phyloP scores from a whole-genome alignment of 2,797 vertebrate genomes.

The Gadopsis bispinosus region DNA sequence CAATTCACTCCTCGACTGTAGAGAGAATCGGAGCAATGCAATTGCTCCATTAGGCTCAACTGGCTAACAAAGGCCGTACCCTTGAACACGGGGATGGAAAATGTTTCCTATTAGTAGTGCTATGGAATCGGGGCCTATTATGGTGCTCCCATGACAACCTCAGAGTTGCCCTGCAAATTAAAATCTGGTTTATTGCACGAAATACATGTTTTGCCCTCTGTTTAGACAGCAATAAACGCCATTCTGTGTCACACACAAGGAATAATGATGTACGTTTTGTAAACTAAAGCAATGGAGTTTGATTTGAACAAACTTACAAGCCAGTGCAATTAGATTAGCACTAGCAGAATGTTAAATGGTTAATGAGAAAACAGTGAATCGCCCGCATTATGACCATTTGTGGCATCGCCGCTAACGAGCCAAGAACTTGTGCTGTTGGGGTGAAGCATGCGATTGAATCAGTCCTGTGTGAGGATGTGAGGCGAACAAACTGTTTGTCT shows the following conservation, averaged over 20 bases:
- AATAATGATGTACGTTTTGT: constrained; percentile 1
- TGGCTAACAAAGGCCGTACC: constrained; percentile 38
- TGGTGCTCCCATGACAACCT: constrained; percentile 47
- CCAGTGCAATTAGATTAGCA: constrained; percentile 30
- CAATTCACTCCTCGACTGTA: not conserved
- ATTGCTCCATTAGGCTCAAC: constrained; percentile 39
- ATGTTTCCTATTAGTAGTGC: constrained; percentile 47
- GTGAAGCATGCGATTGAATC: constrained; percentile 12
- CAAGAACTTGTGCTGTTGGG: not conserved
- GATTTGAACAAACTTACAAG: constrained; percentile 10
- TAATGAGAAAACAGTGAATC: constrained; percentile 34
- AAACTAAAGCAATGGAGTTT: not conserved
- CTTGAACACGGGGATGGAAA: constrained; percentile 38
- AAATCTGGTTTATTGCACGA: constrained; percentile 15
- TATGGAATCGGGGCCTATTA: constrained; percentile 27
- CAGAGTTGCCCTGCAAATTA: constrained; percentile 20
- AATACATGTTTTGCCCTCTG: not conserved
- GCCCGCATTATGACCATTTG: not conserved
- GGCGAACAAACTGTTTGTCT: not conserved
- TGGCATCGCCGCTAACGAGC: not conserved
- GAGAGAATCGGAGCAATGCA: constrained; percentile 26
- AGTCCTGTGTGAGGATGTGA: constrained; percentile 1
- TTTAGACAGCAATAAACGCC: not conserved
- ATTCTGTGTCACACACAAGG: not conserved
- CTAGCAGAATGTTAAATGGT: constrained; percentile 10